phyloP scores from a whole-genome alignment of 2,113 vertebrate genomes.

The Hypanus sabinus region DNA sequence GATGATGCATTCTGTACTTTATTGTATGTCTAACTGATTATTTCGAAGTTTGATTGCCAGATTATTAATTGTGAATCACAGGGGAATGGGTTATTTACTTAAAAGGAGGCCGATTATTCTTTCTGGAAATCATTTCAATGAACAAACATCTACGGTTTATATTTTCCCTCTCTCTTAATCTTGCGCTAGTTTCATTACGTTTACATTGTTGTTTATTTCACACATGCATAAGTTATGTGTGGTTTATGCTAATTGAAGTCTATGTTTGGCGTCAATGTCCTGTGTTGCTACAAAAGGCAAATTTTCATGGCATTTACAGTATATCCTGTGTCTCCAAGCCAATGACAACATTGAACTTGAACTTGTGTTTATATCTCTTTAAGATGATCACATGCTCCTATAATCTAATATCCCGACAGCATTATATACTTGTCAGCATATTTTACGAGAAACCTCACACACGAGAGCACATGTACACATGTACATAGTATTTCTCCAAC shows the following conservation, averaged over 20 bases:
- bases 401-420: neutral
- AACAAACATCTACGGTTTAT: neutral
- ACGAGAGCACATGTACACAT: no score
- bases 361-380: neutral
- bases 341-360: no score
- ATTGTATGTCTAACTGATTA: neutral
- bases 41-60: neutral
- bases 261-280: no score
- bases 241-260: no score
- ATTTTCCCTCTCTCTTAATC: no score
- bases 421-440: neutral
- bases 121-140: neutral
- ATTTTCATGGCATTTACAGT: no score
- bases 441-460: neutral
- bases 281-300: no score
- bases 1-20: neutral
- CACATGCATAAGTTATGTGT: no score
- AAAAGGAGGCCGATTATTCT: neutral
- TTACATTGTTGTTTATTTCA: no score
- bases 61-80: neutral
- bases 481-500: no score
- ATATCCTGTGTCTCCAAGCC: no score
- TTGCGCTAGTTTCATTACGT: no score
- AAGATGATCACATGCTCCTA: neutral
- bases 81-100: neutral